These are phyloP conservation scores for Naso thynnoides DNA, from an alignment of 2,797 vertebrate species.

Conservation along the genomic window DNA sequence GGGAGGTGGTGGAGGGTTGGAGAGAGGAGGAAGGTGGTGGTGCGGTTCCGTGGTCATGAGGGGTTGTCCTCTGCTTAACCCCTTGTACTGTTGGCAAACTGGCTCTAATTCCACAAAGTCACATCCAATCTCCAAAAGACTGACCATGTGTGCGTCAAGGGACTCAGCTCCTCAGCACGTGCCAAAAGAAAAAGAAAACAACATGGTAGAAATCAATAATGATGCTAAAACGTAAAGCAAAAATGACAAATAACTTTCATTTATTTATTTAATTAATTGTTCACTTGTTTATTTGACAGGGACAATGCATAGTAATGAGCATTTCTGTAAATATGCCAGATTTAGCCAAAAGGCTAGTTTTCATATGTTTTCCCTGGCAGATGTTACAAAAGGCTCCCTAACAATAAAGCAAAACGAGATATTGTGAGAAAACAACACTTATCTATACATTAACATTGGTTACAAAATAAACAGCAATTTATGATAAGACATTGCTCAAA, in stretches of 20 bases:
- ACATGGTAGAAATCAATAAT: background rate
- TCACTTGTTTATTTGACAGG: no score
- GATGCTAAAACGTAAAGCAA: background rate
- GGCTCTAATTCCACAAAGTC: constrained; percentile 64
- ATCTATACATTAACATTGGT: no score
- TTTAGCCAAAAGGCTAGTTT: no score
- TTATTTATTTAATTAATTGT: no score
- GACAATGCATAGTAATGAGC: no score
- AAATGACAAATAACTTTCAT: background rate
- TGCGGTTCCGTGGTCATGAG: constrained; percentile 18
- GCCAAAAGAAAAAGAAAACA: constrained; percentile 2
- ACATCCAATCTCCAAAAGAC: constrained; percentile 55
- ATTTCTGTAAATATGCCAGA: no score
- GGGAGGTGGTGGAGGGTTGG: constrained; percentile 4
- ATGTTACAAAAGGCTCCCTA: no score
- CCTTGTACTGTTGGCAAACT: constrained; percentile 27
- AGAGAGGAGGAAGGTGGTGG: constrained; percentile 10
- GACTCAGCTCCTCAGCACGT: constrained; percentile 26
- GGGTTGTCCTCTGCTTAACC: constrained; percentile 49
- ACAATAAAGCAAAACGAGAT: no score
- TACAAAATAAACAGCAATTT: no score
- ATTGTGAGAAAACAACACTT: no score
- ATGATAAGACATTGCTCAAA: no score
- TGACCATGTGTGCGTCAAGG: constrained; percentile 7
- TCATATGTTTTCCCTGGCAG: no score